phyloP scores from a whole-genome alignment of 2,888 invertebrate genomes.

The Thymelicus acteon region DNA sequence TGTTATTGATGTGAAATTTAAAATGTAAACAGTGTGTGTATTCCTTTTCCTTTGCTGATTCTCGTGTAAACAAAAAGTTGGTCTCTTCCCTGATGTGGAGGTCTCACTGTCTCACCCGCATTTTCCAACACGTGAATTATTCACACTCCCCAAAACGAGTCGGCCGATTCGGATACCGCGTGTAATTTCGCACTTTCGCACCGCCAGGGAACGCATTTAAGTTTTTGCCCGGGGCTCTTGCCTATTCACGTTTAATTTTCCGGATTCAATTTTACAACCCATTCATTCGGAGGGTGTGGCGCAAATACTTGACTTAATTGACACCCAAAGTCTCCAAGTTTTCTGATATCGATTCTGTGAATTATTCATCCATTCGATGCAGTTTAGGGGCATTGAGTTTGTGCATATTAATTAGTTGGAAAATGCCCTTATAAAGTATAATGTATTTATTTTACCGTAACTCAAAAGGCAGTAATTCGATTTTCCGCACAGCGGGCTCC shows the following conservation, averaged over 20 bases:
- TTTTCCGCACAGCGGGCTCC: too few species aligned
- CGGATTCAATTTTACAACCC: conserved; percentile 72
- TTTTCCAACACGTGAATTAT: conserved; percentile 71
- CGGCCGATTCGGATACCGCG: conserved; percentile 65
- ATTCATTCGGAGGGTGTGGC: conserved; percentile 68
- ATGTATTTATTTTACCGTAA: neutral
- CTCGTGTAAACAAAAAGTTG: conserved; percentile 59
- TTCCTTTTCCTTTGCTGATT: conserved; percentile 28
- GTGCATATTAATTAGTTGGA: conserved; percentile 56
- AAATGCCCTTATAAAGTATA: conserved; percentile 1
- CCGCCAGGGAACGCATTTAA: conserved; percentile 72
- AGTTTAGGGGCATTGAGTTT: conserved; percentile 56
- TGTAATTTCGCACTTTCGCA: conserved; percentile 75
- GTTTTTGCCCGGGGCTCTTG: conserved; percentile 67
- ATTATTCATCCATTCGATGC: conserved; percentile 68
- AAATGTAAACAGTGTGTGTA: conserved; percentile 1
- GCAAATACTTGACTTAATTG: conserved; percentile 74
- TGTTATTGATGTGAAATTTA: conserved; percentile 4
- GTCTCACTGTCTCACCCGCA: conserved; percentile 57
- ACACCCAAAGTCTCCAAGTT: conserved; percentile 61
- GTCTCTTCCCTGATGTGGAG: conserved; percentile 51
- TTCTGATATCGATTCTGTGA: conserved; percentile 57
- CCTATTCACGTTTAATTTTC: conserved; percentile 74
- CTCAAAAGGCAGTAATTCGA: too few species aligned
- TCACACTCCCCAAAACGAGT: conserved; percentile 65